Evolutionary conservation across 2,888 invertebrate genomes (phyloP), one percentile per base, ranked within the genome.

Genomic region (Hydriomena furcata): DNA sequence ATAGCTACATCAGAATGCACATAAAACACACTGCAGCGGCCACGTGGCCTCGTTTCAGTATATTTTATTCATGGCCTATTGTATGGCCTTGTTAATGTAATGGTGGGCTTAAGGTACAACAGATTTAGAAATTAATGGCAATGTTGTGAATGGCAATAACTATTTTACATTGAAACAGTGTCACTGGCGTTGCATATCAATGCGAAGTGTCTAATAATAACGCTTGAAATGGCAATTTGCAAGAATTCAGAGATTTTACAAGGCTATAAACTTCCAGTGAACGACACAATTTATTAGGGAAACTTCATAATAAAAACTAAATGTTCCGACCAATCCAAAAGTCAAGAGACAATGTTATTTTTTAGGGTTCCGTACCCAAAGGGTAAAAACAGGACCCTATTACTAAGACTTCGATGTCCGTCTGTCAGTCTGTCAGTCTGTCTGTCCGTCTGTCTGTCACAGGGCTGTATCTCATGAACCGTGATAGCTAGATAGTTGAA

Each of bases 11-110:
- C 28, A 23, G 30, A 36, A 40, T 41, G 58, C 44, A 31, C 10
- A 42, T 48, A 41, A 55, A 34, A 36, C 42, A 5, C 38, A 46
- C 20, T 35, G 37, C 35, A 31, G 36, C 51, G 37, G 10, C 36
- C 49, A 55, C 40, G 46, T 66, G 66, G 52, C 63, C 71, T 53
- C 65, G 53, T 72, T 72, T 63, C 63, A 51, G 60, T 56, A 73
- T 74, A 79, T 74, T 70, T 77, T 78, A 80, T 77, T 79, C 77
- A 78, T 71, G 52, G 61, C 38, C 62, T 67, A 76, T 75, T 71
- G 68, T 69, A 61, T 69, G 63, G 43, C 50, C 55, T 35, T 32
- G 21, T 50, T 44, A 48, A 57, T 54, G 65, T 63, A 66, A 65
- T 65, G 61, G 63, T 65, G 59, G 42, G 36, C 55, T 60, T 58